Percentiles rank a stretch among this genome's conserved stretches.
Evolutionary conservation across 1,140 invertebrate species (phyloP).

Genomic region (Leptinotarsa defecta): DNA sequence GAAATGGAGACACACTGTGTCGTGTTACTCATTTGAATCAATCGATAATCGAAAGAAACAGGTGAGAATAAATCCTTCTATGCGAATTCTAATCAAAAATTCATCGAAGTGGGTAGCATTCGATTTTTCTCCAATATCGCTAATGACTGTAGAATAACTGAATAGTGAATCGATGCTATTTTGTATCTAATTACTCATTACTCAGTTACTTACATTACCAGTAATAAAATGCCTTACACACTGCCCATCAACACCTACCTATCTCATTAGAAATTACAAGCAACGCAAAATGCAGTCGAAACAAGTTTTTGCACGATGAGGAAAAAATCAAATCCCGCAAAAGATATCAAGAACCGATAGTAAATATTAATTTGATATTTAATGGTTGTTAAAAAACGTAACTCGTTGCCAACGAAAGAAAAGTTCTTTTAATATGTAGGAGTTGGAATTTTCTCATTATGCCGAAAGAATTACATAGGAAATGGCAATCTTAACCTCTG

Average conservation of each 20-base stretch:
- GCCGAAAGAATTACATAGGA: background rate
- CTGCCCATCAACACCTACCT: background rate
- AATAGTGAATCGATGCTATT: background rate
- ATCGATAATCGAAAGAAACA: too few relatives aligned
- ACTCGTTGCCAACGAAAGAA: background rate
- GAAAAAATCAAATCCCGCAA: background rate
- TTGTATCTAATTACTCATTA: slow-evolving; percentile 1
- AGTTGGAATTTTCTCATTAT: background rate
- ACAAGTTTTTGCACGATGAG: background rate
- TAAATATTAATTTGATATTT: slow-evolving; percentile 4
- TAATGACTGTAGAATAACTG: slow-evolving; percentile 1
- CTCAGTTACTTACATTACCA: background rate
- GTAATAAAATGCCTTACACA: background rate
- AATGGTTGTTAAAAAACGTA: background rate
- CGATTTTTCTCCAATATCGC: background rate
- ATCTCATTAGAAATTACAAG: slow-evolving; percentile 8
- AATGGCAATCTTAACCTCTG: background rate
- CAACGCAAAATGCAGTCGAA: background rate
- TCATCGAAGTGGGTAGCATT: too few relatives aligned
- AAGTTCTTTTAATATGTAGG: background rate
- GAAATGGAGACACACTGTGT: too few relatives aligned
- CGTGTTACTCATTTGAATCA: too few relatives aligned
- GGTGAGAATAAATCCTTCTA: too few relatives aligned
- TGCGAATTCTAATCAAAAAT: too few relatives aligned
- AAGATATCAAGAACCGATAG: background rate